Base-by-base conservation (phyloP, 2,113 vertebrate genomes). In the Clarias magur region DNA sequence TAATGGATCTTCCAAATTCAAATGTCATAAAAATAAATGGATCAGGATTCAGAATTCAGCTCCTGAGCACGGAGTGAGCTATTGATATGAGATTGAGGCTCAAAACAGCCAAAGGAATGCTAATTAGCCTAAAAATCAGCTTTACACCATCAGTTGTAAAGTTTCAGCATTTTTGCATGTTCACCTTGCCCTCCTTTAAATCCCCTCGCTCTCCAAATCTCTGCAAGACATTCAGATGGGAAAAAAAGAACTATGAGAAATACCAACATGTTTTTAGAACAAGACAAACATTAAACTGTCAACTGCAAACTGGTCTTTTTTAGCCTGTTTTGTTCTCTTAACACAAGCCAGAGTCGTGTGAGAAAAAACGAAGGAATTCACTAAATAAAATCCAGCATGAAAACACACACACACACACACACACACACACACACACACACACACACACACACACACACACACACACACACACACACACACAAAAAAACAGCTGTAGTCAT, bases 111-210 rank as follows among this genome's bases (percentile, higher is more conserved):
- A 95, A 92, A 94, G 93, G 95, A 96, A 96, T 96, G 94, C 91
- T 95, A 95, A 95, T 95, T 94, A 94, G 92, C 91, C 88, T 92
- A 94, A 94, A 95, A 95, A 95, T 95, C 94, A 94, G n/a, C n/a
- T 42, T 8, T 94, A 95, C 93, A 95, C 94, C 94, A 94, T 95
- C 94, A 95, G 94, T 93, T 94, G 94, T 92, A 93, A 92, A 91
- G 94, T 94, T 95, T 94, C 93, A 94, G 91, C 92, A 93, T 93
- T 95, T 94, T 88, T 90, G 88, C 91, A 91, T 91, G 91, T 92
- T 90, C 87, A 88, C 85, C 17, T 16, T 91, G 87, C 85, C 88
- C 82, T 88, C 70, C 89, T 86, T 88, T 90, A 88, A 89, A 91
- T 87, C 89, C 80, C 57, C 81, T 86, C 30, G 90, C 86, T 84